Base-by-base conservation (phyloP, 2,888 invertebrate genomes). In the Pristionchus exspectatus region DNA sequence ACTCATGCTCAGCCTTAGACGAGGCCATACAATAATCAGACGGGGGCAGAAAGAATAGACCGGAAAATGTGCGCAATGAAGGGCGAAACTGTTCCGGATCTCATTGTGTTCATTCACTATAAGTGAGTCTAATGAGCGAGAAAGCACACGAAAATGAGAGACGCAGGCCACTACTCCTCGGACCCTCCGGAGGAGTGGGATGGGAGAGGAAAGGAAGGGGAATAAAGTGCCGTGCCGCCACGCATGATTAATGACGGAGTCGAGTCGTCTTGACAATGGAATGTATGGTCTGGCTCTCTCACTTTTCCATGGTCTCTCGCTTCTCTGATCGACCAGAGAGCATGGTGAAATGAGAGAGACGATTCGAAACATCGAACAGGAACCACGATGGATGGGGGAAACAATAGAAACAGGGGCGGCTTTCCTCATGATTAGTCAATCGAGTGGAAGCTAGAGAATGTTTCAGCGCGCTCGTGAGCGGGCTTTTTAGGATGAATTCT, bases 231-330 rank as follows among this genome's bases (percentile, higher is more conserved):
- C 18, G 18, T 16, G 72, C 72, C 16, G 12, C 16, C 16, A 72
- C 72, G 72, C 72, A 27, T 72, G 72, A 72, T 72, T 72, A 72
- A 72, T 72, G 27, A n/a, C 10, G 72, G 33, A 72, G 30, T 16
- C 18, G 30, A 30, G 33, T 72, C 33, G 33, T 33, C 72, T 12
- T 72, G 72, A 27, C 72, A 30, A 72, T 72, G 5, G 14, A 69
- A 16, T 24, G 69, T 5, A 27, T 66, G 66, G n/a, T 24, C 27
- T 66, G 27, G 7, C 66, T 66, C 66, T 66, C 66, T 27, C 27
- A 24, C 7, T 66, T 66, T 66, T 30, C 27, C 72, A 72, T 33
- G 30, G 18, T 72, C 16, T 72, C 72, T 30, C n/a, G n/a, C 12
- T 66, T 27, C 27, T 66, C 66, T 66, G 66, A 66, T n/a, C 24